Base-by-base conservation (phyloP, 2,797 vertebrate species). In the Malacoctenus gilli region DNA sequence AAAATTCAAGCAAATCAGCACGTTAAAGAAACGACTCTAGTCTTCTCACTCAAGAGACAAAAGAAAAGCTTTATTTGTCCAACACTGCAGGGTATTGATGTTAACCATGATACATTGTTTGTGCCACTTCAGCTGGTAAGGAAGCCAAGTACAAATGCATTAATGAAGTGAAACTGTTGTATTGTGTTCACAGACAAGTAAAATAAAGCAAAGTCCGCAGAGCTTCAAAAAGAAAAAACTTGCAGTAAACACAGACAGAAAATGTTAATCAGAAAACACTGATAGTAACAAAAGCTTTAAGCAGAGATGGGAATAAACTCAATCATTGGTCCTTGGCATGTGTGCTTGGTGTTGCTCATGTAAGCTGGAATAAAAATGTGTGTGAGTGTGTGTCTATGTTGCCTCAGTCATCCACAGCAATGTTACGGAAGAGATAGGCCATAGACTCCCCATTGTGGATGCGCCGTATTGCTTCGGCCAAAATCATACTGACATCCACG, bases 371-470 rank as follows among this genome's bases (percentile, higher is more conserved):
- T 61, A 49, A 57, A 32, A 66, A 8, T 25, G 44, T 18, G 44
- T 34, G 41, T 8, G 59, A 38, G 38, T 46, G 37, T 31, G 8
- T 19, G 35, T 18, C 46, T 53, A 46, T 11, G 57, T 50, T 47
- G 79, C 73, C 77, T 89, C 79, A 98, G 89, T 99, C 96, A 0
- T 98, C 96, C 35, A 98, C 93, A 0, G 96, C 91, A 85, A 99
- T 97, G 91, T 96, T 97, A 18, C 94, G 93, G 82, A 97, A 97
- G 28, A 97, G 92, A 79, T 96, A 97, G 0, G 96, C 93, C 96
- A 97, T 96, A 85, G 95, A 97, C 80, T 98, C 96, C 9, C 95
- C 95, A 0, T 97, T 97, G 88, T 97, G 95, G 88, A 93, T 98
- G 20, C 95, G 91, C 0, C 95, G 87, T 73, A 98, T 97, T 2